Conservation (phyloP, 2,888 invertebrate species). For the Octodonta nipae region DNA sequence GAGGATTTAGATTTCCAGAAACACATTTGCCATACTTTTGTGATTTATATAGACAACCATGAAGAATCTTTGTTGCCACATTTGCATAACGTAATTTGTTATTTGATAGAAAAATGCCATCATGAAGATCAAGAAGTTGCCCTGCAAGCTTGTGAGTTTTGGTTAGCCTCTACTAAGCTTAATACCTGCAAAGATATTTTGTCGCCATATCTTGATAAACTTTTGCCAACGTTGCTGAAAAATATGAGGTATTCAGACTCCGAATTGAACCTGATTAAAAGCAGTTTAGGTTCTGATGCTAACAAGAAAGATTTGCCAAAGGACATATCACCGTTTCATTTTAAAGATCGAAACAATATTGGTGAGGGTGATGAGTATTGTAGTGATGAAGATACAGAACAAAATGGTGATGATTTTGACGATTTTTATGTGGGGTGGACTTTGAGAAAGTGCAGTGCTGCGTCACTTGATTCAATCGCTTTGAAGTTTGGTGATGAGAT, state of each 20-base stretch:
- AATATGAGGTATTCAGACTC: constrained; percentile 97
- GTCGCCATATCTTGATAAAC: constrained; percentile 64
- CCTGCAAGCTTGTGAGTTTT: constrained; percentile 97
- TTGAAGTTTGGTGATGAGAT: constrained; percentile 92
- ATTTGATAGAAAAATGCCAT: constrained; percentile 88
- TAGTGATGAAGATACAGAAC: constrained; percentile 41
- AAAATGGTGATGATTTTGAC: constrained; percentile 24
- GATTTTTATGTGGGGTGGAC: constrained; percentile 61
- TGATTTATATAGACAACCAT: constrained; percentile 78
- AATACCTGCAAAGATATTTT: constrained; percentile 84
- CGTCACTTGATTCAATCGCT: constrained; percentile 90
- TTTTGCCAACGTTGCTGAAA: constrained; percentile 82
- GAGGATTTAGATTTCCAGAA: constrained; percentile 91
- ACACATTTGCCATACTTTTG: constrained; percentile 93
- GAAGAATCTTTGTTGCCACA: constrained; percentile 91
- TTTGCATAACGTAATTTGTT: constrained; percentile 92
- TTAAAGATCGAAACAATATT: constrained; percentile 41
- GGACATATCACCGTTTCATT: constrained; percentile 95
- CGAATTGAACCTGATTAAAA: constrained; percentile 84
- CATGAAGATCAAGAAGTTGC: constrained; percentile 85
- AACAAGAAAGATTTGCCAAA: constrained; percentile 91
- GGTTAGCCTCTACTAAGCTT: constrained; percentile 91
- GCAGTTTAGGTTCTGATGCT: constrained; percentile 90
- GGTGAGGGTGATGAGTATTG: constrained; percentile 40
- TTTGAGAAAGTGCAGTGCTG: constrained; percentile 94